phyloP scores from a whole-genome alignment of 2,113 vertebrate genomes.

The Salvelinus namaycush region DNA sequence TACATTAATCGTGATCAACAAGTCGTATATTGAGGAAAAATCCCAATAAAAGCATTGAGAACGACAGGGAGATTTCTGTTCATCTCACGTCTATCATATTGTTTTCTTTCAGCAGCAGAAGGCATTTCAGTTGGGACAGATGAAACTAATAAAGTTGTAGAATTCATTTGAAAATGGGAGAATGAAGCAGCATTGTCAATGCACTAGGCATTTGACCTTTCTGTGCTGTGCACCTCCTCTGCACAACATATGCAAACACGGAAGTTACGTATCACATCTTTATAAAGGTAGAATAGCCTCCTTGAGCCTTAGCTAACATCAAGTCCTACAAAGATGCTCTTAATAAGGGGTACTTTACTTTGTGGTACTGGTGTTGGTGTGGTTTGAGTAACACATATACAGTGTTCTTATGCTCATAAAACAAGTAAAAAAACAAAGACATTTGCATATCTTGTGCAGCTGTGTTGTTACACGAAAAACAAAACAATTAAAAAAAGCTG shows the following conservation, averaged over 20 bases:
- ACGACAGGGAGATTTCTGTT: slow-evolving; percentile 31
- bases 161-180: slow-evolving; percentile 30
- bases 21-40: slow-evolving; percentile 32
- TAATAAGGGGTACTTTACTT: slow-evolving; percentile 33
- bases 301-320: too few relatives aligned
- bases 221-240: slow-evolving; percentile 51
- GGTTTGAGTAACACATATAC: slow-evolving; percentile 34
- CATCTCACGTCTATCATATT: slow-evolving; percentile 30
- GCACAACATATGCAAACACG: slow-evolving; percentile 72
- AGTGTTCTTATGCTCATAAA: slow-evolving; percentile 40
- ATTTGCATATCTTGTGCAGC: slow-evolving; percentile 78
- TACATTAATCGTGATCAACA: slow-evolving; percentile 11
- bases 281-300: slow-evolving; percentile 10
- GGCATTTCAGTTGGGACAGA: slow-evolving; percentile 66
- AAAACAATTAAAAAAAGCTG: slow-evolving; percentile 21
- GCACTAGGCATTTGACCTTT: slow-evolving; percentile 59
- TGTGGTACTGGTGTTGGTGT: slow-evolving; percentile 47
- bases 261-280: slow-evolving; percentile 36
- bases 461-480: slow-evolving; percentile 61
- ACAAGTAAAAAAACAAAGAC: slow-evolving; percentile 31
- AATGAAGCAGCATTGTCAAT: slow-evolving; percentile 72
- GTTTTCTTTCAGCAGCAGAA: slow-evolving; percentile 65
- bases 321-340: slow-evolving; percentile 18
- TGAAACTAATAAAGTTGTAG: slow-evolving; percentile 41
- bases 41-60: slow-evolving; percentile 48